Percentiles rank a stretch among this genome's conserved stretches.
These are phyloP conservation scores for Drosophila orosa DNA, from an alignment of 1,140 invertebrate species.

Conservation along the genomic window DNA sequence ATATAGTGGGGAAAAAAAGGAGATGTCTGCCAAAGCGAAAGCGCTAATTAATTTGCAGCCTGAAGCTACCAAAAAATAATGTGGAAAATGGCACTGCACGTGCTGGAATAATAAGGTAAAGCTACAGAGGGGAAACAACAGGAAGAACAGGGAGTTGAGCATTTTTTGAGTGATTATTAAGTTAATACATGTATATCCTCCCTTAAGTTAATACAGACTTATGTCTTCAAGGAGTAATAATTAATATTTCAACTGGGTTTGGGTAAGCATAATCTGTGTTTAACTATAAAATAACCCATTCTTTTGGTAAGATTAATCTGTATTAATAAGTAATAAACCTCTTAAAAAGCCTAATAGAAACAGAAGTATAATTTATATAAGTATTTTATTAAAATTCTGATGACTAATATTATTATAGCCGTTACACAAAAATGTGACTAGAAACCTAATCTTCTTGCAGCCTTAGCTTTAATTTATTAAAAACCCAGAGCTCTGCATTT, in stretches of 20 bases:
- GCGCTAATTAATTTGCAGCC: conserved; percentile 58
- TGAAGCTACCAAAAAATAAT: not conserved
- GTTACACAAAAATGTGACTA: not conserved
- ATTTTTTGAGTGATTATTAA: not conserved
- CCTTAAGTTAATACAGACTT: not conserved
- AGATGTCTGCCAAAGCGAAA: conserved; percentile 12
- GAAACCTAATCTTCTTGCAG: not conserved
- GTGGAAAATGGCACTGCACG: conserved; percentile 14
- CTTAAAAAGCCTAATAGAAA: too few relatives aligned
- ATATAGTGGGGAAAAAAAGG: not conserved
- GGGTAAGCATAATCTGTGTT: not conserved
- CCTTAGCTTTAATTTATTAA: not conserved
- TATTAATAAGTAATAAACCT: too few relatives aligned
- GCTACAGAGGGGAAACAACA: not conserved
- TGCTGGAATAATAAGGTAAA: not conserved
- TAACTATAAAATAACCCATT: too few relatives aligned
- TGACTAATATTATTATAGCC: too few relatives aligned
- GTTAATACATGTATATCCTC: too few relatives aligned
- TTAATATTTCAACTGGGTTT: not conserved
- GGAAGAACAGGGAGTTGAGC: not conserved
- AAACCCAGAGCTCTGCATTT: not conserved
- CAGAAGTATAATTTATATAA: too few relatives aligned
- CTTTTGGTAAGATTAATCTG: too few relatives aligned
- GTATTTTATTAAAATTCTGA: too few relatives aligned
- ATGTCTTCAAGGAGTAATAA: not conserved